Evolutionary conservation across 1,140 invertebrate species (phyloP), one percentile per base, ranked within the genome.

Genomic region (Thaumetopoea pityocampa): DNA sequence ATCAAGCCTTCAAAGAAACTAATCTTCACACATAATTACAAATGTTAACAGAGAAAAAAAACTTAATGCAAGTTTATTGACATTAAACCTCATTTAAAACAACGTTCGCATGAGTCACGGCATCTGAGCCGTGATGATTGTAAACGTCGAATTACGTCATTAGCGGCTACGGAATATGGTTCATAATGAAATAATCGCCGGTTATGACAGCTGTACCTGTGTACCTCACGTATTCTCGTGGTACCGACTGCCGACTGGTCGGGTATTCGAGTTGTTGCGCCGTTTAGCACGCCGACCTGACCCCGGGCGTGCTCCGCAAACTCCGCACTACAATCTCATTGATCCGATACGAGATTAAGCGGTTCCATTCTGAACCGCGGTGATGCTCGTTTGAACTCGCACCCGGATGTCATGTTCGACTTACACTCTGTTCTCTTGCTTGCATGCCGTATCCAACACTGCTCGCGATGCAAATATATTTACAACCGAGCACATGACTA

Each of bases 321-420:
- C 45, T 34, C 44, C 22, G 46, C 33, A 41, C 52, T 55, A 63
- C 62, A 55, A 65, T 71, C 66, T 61, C 57, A 67, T 68, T 67
- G 71, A 76, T 76, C 58, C 60, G 43, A 64, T 66, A 55, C 61
- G 40, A 77, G 72, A 76, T 77, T 67, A 70, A 59, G 41, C 50
- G 44, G 56, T 67, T 67, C 64, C 68, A 67, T 70, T 70, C 65
- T 59, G 58, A 65, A 60, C 55, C 44, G 68, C 57, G 53, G 51
- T 62, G 52, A 64, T 64, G 62, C 45, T 47, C 48, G 49, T 46
- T 60, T 74, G 67, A 70, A 68, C 66, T 62, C 45, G 66, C 70
- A 70, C 65, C 72, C 68, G 70, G 70, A 80, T 74, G 72, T 74
- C 70, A 62, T 71, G 65, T 68, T 67, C 30, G 43, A 49, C 64